phyloP scores from a whole-genome alignment of 2,888 invertebrate genomes.

The Xestia c-nigrum region DNA sequence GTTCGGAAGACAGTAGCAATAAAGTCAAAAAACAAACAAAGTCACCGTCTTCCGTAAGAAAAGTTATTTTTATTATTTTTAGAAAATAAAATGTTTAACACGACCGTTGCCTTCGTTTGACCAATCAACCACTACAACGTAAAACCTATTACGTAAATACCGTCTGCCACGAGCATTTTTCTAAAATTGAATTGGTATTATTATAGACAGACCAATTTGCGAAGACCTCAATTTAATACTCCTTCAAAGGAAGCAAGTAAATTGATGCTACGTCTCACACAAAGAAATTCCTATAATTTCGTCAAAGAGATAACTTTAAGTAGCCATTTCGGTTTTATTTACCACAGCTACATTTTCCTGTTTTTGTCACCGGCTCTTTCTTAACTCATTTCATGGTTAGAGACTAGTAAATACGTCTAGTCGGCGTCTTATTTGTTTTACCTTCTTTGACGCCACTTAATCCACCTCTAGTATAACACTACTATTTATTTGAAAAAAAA shows the following conservation, averaged over 20 bases:
- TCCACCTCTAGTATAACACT: not conserved
- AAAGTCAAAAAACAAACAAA: too few relatives aligned
- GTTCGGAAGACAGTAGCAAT: too few relatives aligned
- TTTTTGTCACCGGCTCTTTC: constrained; percentile 5
- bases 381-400: constrained; percentile 1
- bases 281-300: constrained; percentile 17
- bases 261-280: not conserved
- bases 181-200: constrained; percentile 29
- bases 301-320: constrained; percentile 9
- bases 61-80: too few relatives aligned
- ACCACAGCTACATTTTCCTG: constrained; percentile 24
- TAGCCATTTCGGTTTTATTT: constrained; percentile 36
- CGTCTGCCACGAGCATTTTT: constrained; percentile 1
- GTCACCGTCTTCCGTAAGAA: too few relatives aligned
- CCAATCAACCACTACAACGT: not conserved
- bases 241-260: constrained; percentile 18
- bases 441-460: not conserved
- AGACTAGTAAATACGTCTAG: constrained; percentile 1
- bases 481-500: too few relatives aligned
- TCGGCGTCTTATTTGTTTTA: not conserved
- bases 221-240: constrained; percentile 37
- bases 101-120: not conserved
- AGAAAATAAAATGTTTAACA: too few relatives aligned
- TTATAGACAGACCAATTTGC: constrained; percentile 37
- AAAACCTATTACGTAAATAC: constrained; percentile 20